Percentiles rank a stretch among this genome's conserved stretches.
phyloP scores from a whole-genome alignment of 2,113 vertebrate genomes.

The Bufo gargarizans region DNA sequence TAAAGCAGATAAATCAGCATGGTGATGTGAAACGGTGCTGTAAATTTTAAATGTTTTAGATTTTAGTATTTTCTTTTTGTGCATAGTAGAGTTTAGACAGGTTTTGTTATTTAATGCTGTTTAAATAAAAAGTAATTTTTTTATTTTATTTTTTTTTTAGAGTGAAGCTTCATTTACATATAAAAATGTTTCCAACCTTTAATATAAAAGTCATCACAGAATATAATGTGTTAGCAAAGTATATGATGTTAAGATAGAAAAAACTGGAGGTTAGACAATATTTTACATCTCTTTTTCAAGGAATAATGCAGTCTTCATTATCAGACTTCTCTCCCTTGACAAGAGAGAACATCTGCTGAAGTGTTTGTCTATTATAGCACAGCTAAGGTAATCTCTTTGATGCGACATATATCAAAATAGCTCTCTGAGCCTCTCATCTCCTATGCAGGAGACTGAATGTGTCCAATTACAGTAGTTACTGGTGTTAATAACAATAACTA shows the following conservation, averaged over 20 bases:
- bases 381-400: constrained; percentile 48
- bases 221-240: not conserved
- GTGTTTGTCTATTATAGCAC: constrained; percentile 50
- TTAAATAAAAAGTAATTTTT: too few species aligned
- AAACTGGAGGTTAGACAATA: constrained; percentile 21
- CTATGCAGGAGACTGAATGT: constrained; percentile 31
- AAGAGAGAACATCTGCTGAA: constrained; percentile 32
- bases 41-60: too few species aligned
- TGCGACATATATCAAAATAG: constrained; percentile 49
- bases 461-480: constrained; percentile 51
- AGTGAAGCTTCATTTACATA: not conserved
- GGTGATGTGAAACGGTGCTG: too few species aligned
- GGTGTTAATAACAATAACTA: constrained; percentile 51
- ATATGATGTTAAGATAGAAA: constrained; percentile 6
- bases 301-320: constrained; percentile 41
- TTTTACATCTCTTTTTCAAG: constrained; percentile 26
- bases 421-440: constrained; percentile 43
- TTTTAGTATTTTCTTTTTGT: too few species aligned
- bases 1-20: too few species aligned
- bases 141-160: too few species aligned
- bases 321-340: constrained; percentile 41
- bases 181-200: not conserved
- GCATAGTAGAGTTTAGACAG: too few species aligned
- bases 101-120: too few species aligned
- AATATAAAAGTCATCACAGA: not conserved